Evolutionary conservation across 2,888 invertebrate species (phyloP), one percentile per base, ranked within the genome.

Genomic region (Campoplex nolae): DNA sequence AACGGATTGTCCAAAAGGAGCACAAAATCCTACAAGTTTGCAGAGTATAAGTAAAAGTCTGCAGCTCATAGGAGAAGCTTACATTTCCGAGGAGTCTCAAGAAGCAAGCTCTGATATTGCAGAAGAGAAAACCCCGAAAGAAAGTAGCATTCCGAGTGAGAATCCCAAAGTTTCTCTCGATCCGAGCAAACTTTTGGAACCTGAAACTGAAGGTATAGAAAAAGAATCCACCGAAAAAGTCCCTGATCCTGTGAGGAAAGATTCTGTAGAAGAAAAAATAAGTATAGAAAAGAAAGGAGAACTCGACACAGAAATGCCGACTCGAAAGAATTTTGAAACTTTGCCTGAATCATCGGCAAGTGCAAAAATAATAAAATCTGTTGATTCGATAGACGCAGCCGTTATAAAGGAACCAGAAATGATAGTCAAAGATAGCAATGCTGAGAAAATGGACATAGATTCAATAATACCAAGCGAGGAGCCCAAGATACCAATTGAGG

Each of bases 1-100:
- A 4, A 42, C 28, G 28, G 32, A 32, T 3, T 71, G 65, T 70
- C 62, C 68, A 0, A 32, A 82, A 51, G 56, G 13, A 74, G 7
- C 35, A 23, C 16, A 48, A n/a, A 54, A 85, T 73, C 45, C 74
- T n/a, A 76, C 84, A 9, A 75, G 81, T 70, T 79, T 86, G 32
- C 35, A 65, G 48, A 86, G 86, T 71, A 81, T 90, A 35, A 90
- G 88, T 81, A 90, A 90, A 86, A 93, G 93, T 88, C 89, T 93
- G 35, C 90, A 91, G 82, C 88, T 92, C 28, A 92, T 93, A 73
- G 92, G 91, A 38, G 92, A 93, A 85, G 91, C 92, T 68, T 92
- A 93, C 68, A 90, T 87, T 65, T 93, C 92, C 6, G 93, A 93
- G n/a, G 92, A 93, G 86, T 93, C 93, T 48, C 91, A 92, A 85